phyloP scores from a whole-genome alignment of 2,888 invertebrate species.

The Pristionchus fissidentatus region DNA sequence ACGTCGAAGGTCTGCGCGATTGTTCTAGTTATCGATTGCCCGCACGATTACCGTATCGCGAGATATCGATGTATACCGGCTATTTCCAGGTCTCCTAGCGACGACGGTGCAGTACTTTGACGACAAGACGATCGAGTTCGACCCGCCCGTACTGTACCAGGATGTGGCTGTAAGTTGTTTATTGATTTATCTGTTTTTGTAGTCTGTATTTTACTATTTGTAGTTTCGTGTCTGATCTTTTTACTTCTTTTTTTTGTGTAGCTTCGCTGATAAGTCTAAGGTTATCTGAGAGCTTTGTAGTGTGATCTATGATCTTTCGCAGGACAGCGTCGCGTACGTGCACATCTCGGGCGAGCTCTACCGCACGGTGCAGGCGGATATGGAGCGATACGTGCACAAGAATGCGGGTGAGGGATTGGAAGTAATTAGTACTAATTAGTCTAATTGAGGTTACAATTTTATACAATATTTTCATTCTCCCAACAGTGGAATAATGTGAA shows the following conservation, averaged over 20 bases:
- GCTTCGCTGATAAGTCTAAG: no score
- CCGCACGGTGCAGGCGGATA: slow-evolving; percentile 55
- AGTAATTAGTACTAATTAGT: background rate
- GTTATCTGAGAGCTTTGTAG: no score
- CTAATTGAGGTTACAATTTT: background rate
- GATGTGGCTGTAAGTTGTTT: slow-evolving; percentile 86
- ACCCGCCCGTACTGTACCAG: slow-evolving; percentile 93
- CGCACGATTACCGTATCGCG: background rate
- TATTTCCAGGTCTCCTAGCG: slow-evolving; percentile 83
- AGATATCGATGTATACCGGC: background rate
- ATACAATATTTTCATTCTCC: no score
- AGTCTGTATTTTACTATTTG: no score
- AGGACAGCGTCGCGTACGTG: slow-evolving; percentile 60
- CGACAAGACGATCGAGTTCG: slow-evolving; percentile 89
- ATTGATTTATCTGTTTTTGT: background rate
- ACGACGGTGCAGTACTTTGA: slow-evolving; percentile 94
- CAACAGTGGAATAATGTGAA: no score
- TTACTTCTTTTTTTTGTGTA: background rate
- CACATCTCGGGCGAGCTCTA: slow-evolving; percentile 69
- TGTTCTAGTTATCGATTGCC: no score
- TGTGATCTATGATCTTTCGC: background rate
- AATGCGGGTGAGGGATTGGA: slow-evolving; percentile 73
- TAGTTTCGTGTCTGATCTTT: background rate
- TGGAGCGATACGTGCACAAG: slow-evolving; percentile 68
- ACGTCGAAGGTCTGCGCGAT: no score